Evolutionary conservation across 1,140 invertebrate genomes (phyloP).

Genomic region (Sogatella furcifera): DNA sequence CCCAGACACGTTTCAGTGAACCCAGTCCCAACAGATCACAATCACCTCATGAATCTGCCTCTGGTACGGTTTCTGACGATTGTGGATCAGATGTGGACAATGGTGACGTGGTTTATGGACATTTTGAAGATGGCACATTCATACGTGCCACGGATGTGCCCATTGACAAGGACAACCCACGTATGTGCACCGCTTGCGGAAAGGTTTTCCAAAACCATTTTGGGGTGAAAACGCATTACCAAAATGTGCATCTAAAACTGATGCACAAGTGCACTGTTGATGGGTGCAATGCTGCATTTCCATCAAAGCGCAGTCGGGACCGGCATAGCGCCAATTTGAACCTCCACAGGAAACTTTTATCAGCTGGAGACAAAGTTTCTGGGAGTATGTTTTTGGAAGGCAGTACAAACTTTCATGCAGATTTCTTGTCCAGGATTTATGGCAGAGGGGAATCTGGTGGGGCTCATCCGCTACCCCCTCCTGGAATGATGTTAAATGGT

Average conservation of each 20-base stretch:
- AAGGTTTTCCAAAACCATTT: conserved; percentile 93
- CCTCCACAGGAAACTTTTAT: conserved; percentile 77
- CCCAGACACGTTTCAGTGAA: conserved; percentile 59
- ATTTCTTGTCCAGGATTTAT: conserved; percentile 72
- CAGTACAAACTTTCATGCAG: conserved; percentile 46
- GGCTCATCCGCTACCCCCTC: conserved; percentile 32
- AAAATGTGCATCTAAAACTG: conserved; percentile 89
- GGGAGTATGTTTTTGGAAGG: conserved; percentile 19
- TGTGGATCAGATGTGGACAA: conserved; percentile 40
- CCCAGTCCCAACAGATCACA: conserved; percentile 43
- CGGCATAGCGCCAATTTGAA: conserved; percentile 87
- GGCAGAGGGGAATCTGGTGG: conserved; percentile 50
- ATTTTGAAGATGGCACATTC: conserved; percentile 61
- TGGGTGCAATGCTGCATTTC: conserved; percentile 91
- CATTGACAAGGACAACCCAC: conserved; percentile 68
- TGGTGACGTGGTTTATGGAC: conserved; percentile 49
- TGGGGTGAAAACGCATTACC: conserved; percentile 90
- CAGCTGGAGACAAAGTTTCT: conserved; percentile 37
- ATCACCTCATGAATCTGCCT: conserved; percentile 34
- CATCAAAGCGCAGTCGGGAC: conserved; percentile 87
- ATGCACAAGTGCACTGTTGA: conserved; percentile 94
- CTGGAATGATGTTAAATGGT: conserved; percentile 31
- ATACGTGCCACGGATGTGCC: conserved; percentile 68
- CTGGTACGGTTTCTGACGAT: conserved; percentile 43
- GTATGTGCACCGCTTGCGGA: conserved; percentile 81